phyloP scores from a whole-genome alignment of 1,140 invertebrate species.

The Caenorhabditis elegans region WBcel235 BX284604.4:9765501-9766000 shows the following conservation, averaged over 20 bases:
- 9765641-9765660: no score
- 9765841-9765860: slow-evolving; percentile 51
- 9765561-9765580: no score
- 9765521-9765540: no score
- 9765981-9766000: no score
- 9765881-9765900: slow-evolving; percentile 56
- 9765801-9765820: slow-evolving; percentile 54
- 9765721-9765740: slow-evolving; percentile 53
- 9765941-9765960: no score
- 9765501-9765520: no score
- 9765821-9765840: slow-evolving; percentile 51
- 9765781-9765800: slow-evolving; percentile 56
- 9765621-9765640: no score
- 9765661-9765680: no score
- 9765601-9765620: neutral
- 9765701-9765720: slow-evolving; percentile 26
- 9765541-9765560: no score
- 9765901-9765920: slow-evolving; percentile 55
- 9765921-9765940: slow-evolving; percentile 35
- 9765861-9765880: slow-evolving; percentile 42
- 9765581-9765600: neutral
- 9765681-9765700: neutral
- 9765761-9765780: slow-evolving; percentile 48
- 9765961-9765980: no score
- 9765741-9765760: slow-evolving; percentile 52